Evolutionary conservation across 2,888 invertebrate genomes (phyloP).

Genomic region (Anorthoa munda): DNA sequence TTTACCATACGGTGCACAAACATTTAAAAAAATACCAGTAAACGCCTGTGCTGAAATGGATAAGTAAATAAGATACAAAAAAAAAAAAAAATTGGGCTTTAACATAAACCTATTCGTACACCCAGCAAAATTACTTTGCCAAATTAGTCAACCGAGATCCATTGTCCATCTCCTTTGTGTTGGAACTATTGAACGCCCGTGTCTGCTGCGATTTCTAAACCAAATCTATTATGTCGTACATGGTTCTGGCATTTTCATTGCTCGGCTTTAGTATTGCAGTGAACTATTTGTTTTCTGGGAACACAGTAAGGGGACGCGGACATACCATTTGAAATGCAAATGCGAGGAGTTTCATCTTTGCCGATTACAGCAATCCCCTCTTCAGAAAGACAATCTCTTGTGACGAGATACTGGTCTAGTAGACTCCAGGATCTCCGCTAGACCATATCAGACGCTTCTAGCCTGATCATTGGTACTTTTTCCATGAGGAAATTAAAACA

Average conservation of each 20-base stretch:
- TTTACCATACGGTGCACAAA: too few species aligned
- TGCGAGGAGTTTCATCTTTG: not conserved
- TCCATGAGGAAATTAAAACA: not conserved
- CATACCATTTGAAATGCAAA: not conserved
- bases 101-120: not conserved
- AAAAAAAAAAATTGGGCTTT: too few species aligned
- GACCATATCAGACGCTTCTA: not conserved
- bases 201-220: slow-evolving; percentile 20
- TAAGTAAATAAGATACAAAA: too few species aligned
- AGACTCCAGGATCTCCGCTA: not conserved
- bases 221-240: slow-evolving; percentile 32
- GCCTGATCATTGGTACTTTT: not conserved
- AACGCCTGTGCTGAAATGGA: too few species aligned
- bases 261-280: not conserved
- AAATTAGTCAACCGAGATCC: not conserved
- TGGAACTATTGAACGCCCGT: slow-evolving; percentile 13
- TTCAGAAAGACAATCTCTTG: not conserved
- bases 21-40: too few species aligned
- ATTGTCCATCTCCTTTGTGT: slow-evolving; percentile 37
- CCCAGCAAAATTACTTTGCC: not conserved
- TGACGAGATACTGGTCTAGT: not conserved
- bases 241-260: slow-evolving; percentile 24
- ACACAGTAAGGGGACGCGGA: not conserved
- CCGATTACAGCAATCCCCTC: not conserved
- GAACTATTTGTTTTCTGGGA: slow-evolving; percentile 13